phyloP scores from a whole-genome alignment of 2,888 invertebrate species.

The Tetragonisca angustula region DNA sequence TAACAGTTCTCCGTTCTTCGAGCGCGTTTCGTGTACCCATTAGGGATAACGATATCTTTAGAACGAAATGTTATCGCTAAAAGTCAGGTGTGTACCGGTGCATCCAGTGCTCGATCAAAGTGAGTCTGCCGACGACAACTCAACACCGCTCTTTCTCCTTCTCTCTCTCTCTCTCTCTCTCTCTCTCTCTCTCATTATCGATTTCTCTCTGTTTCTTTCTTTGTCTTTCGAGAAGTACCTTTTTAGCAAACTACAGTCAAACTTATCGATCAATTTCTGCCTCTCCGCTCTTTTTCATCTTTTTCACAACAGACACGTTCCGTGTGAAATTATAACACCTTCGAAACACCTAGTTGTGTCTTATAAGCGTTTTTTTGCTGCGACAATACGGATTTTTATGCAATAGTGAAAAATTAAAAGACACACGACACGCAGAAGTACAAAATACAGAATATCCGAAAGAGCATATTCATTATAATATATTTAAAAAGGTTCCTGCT shows the following conservation, averaged over 20 bases:
- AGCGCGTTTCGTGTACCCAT: conserved; percentile 41
- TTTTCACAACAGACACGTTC: neutral
- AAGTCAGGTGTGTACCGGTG: conserved; percentile 78
- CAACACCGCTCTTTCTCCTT: neutral
- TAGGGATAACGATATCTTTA: conserved; percentile 75
- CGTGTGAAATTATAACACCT: neutral
- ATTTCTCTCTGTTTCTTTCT: neutral
- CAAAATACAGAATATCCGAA: too few species aligned
- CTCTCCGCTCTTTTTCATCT: neutral
- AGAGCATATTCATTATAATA: too few species aligned
- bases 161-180: neutral
- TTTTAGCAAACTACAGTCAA: neutral
- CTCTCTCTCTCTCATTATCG: neutral
- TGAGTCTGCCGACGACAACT: conserved; percentile 33
- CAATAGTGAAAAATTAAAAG: too few species aligned
- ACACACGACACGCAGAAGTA: too few species aligned
- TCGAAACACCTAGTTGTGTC: neutral
- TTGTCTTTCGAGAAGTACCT: neutral
- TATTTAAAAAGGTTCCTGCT: too few species aligned
- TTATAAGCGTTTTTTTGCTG: neutral
- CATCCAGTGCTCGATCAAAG: conserved; percentile 70
- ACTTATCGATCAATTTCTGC: neutral
- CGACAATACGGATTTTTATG: too few species aligned
- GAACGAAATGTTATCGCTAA: conserved; percentile 74
- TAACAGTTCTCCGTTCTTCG: conserved; percentile 68